Base-by-base conservation (phyloP, 2,888 invertebrate species). In the Acronicta alni region DNA sequence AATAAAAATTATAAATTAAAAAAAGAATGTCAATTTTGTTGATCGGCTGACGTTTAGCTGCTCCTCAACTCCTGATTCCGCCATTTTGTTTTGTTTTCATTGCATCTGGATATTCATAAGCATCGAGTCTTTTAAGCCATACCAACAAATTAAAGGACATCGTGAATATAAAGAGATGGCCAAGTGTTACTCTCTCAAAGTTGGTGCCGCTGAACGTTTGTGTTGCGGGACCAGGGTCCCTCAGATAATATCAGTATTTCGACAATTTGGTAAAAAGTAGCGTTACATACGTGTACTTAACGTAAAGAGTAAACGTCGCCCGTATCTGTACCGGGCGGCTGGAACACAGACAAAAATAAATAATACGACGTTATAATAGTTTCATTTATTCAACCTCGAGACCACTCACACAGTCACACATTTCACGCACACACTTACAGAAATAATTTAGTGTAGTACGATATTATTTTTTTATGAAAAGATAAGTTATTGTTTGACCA, bases 221-320 rank as follows among this genome's bases (percentile, higher is more conserved):
- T 81, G 90, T 92, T 93, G 93, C 93, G 88, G 88, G 92, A 85
- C 82, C 75, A 65, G 78, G 71, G 79, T 85, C 88, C 85, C 86
- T 80, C 88, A 85, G 87, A 89, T 91, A 88, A 91, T 91, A 93
- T 91, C 93, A 93, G 93, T 94, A 93, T 94, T 93, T 92, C 88
- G 89, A 92, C 83, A 91, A 89, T 91, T 93, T 90, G 89, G 88
- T 93, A 92, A 92, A 82, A 73, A 73, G 91, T 93, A 93, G 93
- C 89, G 90, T 92, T 90, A 86, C 82, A 80, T 83, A 89, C 92
- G 91, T 92, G 90, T 93, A 92, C 88, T 90, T 85, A 86, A 87
- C 83, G 65, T 88, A 86, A 86, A 81, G 77, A 87, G 81, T 88
- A 81, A 83, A 87, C 87, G 91, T 84, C 87, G 86, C 88, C 80